Evolutionary conservation across 2,888 invertebrate genomes (phyloP).

Genomic region (Cantharis rufa): DNA sequence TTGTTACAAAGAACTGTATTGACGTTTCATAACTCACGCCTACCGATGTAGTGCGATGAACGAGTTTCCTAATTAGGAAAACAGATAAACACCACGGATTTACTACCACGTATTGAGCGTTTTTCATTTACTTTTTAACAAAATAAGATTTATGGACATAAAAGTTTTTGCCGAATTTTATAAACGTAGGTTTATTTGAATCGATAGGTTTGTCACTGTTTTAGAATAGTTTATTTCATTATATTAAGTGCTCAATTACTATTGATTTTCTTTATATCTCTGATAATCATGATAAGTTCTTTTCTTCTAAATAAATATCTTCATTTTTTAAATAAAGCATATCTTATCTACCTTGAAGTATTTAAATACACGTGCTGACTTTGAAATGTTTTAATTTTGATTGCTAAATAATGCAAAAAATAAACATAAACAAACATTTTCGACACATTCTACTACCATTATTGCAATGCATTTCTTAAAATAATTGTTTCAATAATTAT

Average conservation of each 20-base stretch:
- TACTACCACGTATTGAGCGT: constrained; percentile 7
- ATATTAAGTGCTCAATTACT: background rate
- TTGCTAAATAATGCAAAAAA: background rate
- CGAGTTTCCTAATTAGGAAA: constrained; percentile 11
- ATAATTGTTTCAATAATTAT: background rate
- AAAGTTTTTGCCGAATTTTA: background rate
- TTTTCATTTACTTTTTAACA: background rate
- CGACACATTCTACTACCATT: background rate
- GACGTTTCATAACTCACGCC: constrained; percentile 15
- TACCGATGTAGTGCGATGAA: constrained; percentile 5
- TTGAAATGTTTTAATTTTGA: background rate
- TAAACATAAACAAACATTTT: background rate
- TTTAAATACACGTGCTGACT: background rate
- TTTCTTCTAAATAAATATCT: too few species aligned
- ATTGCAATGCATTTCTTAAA: background rate
- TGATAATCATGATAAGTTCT: too few species aligned
- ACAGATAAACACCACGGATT: constrained; percentile 3
- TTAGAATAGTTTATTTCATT: background rate
- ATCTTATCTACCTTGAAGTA: background rate
- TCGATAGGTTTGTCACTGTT: background rate
- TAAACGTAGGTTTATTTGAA: background rate
- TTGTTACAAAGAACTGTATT: constrained; percentile 13
- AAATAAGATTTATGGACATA: background rate
- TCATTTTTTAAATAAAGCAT: too few species aligned
- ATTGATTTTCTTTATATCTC: background rate